These are phyloP conservation scores for Campylorhamphus procurvoides DNA, from an alignment of 2,113 vertebrate genomes.

Conservation along the genomic window DNA sequence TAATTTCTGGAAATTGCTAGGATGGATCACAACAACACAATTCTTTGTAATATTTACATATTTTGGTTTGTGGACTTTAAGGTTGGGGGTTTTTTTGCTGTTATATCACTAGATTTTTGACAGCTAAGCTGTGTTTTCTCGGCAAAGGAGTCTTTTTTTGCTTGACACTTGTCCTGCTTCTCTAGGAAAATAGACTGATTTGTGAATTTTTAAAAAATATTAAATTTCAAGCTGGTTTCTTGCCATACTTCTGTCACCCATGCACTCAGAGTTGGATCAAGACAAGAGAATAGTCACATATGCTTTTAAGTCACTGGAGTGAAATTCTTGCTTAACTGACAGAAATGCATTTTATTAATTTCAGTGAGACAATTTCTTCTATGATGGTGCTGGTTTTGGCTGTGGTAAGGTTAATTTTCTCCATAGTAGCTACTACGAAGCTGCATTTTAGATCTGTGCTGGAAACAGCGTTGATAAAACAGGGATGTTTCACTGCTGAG, in stretches of 20 bases:
- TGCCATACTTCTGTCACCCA: background rate
- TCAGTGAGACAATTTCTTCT: background rate
- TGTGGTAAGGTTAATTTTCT: background rate
- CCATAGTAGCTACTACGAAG: background rate
- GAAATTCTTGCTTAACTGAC: background rate
- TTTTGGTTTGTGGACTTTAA: background rate
- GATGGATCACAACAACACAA: background rate
- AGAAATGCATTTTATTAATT: background rate
- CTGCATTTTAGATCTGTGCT: background rate
- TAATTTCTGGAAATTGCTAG: background rate
- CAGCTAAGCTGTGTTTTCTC: background rate
- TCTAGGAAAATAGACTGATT: background rate
- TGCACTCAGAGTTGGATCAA: background rate
- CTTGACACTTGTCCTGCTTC: background rate
- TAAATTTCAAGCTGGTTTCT: background rate
- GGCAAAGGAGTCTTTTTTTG: background rate
- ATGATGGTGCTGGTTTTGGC: background rate
- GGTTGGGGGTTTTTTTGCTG: fast-evolving
- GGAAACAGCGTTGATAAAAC: background rate
- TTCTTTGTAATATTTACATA: background rate
- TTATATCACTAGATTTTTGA: background rate
- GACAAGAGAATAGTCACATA: background rate
- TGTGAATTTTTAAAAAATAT: background rate
- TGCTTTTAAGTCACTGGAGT: background rate
- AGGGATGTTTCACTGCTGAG: background rate